A percentile compares a stretch with the other conserved stretches of the same genome.
phyloP scores from a whole-genome alignment of 2,113 vertebrate genomes.

The Hyaena hyaena region DNA sequence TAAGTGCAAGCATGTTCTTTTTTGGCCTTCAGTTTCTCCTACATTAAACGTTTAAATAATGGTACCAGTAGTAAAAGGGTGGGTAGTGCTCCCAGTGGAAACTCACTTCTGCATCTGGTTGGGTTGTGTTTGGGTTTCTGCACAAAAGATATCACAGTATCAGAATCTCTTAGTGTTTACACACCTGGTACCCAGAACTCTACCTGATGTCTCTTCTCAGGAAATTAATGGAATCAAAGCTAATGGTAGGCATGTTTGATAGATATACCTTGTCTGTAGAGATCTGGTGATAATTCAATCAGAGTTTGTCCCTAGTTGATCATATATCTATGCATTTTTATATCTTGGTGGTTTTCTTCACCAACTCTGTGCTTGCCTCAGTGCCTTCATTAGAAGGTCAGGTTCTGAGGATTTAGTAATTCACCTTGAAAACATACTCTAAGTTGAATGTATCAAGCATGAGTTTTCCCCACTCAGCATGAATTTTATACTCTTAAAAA shows the following conservation, averaged over 20 bases:
- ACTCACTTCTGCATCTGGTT: background rate
- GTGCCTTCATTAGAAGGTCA: constrained; percentile 71
- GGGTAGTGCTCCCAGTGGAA: constrained; percentile 35
- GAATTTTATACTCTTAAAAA: constrained; percentile 58
- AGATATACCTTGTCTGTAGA: constrained; percentile 28
- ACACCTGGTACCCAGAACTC: constrained; percentile 49
- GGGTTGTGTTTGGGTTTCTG: background rate
- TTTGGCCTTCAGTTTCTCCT: constrained; percentile 68
- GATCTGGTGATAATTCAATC: constrained; percentile 69
- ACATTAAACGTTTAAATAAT: constrained; percentile 73
- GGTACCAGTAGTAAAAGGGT: constrained; percentile 46
- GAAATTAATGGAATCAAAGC: constrained; percentile 65
- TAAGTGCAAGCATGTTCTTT: constrained; percentile 71
- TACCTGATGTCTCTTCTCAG: constrained; percentile 58
- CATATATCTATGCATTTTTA: constrained; percentile 61
- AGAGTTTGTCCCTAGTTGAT: constrained; percentile 58
- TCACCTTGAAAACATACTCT: constrained; percentile 60
- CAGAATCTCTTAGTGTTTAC: constrained; percentile 57
- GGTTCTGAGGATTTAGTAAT: constrained; percentile 58
- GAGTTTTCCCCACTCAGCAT: constrained; percentile 42
- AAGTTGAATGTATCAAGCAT: constrained; percentile 50
- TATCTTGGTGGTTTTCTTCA: constrained; percentile 61
- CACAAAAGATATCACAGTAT: background rate
- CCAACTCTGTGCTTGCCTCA: constrained; percentile 57
- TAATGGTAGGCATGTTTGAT: constrained; percentile 71